Evolutionary conservation across 2,888 invertebrate species (phyloP), one percentile per base, ranked within the genome.

Genomic region (Melipona bicolor): DNA sequence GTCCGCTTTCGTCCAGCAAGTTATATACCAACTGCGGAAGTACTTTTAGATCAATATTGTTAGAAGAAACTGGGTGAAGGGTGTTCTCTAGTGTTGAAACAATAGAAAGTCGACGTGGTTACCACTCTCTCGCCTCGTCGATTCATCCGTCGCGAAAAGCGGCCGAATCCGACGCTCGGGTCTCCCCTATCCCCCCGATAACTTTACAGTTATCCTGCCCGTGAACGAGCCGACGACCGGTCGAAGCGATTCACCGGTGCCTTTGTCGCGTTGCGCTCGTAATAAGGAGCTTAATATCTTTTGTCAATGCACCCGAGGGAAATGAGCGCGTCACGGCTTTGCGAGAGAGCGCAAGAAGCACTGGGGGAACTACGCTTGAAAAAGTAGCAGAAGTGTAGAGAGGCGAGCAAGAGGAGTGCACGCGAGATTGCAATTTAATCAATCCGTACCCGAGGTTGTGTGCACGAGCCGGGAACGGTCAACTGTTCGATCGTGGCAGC

Each of bases 361-460:
- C 17, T 19, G 21, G 17, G 13, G 56, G 56, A 56, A n/a, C 27
- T 24, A 52, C 11, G 50, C 36, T 54, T 19, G 50, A 64, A 24
- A 56, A 49, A 52, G 52, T 24, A 59, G 43, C 36, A 11, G 4
- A 32, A 62, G 43, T 21, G 6, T 4, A 32, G 32, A 62, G 27
- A 27, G 6, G 6, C 24, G 5, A 62, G 0, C 1, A n/a, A 13
- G 4, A 21, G 36, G 24, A 27, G 32, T 43, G 71, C 72, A 73
- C 79, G 73, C 62, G 73, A 81, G 79, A 82, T 85, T 77, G 84
- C 85, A 86, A 85, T 81, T 86, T 85, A 85, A 86, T 86, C 86
- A 85, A 85, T 85, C 86, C 52, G 49, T 52, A 61, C 67, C 52
- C 69, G 54, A 9, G 72, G 69, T 62, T 62, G 80, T 70, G 77